Conservation (phyloP, 2,888 invertebrate species). For the Frankliniella intonsa region DNA sequence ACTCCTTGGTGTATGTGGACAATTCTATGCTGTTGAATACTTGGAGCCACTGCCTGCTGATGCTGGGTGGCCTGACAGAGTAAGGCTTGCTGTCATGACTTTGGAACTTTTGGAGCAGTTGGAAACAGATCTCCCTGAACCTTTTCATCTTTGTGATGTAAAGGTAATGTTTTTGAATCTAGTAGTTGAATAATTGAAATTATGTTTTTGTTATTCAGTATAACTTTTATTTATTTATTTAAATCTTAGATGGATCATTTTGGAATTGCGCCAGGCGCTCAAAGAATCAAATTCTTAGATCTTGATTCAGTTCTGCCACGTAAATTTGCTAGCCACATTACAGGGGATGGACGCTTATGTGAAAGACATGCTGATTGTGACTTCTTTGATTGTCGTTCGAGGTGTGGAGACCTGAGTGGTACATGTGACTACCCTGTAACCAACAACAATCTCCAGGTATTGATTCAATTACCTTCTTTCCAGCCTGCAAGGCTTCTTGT, state of each 20-base stretch:
- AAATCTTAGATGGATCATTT: slow-evolving; percentile 53
- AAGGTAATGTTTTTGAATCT: slow-evolving; percentile 43
- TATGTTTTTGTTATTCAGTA: not conserved
- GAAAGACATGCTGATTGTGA: slow-evolving; percentile 60
- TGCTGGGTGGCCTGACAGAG: slow-evolving; percentile 55
- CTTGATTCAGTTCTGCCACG: slow-evolving; percentile 59
- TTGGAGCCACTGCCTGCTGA: slow-evolving; percentile 52
- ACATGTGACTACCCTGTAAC: slow-evolving; percentile 54
- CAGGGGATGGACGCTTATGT: slow-evolving; percentile 51
- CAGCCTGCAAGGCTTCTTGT: not conserved
- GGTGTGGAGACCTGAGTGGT: slow-evolving; percentile 52
- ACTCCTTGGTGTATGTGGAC: slow-evolving; percentile 62
- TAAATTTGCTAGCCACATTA: slow-evolving; percentile 51
- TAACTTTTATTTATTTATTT: not conserved
- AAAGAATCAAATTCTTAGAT: slow-evolving; percentile 58
- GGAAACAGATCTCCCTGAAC: slow-evolving; percentile 56
- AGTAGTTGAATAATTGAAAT: not conserved
- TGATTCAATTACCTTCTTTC: not conserved
- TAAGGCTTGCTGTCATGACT: slow-evolving; percentile 56
- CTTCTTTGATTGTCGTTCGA: slow-evolving; percentile 61
- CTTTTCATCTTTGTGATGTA: slow-evolving; percentile 63
- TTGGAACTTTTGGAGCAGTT: slow-evolving; percentile 58
- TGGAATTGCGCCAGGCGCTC: slow-evolving; percentile 51
- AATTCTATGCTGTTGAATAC: slow-evolving; percentile 62
- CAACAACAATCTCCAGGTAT: slow-evolving; percentile 58